Evolutionary conservation across 2,113 vertebrate genomes (phyloP).

Genomic region (Hemibates koningsi): DNA sequence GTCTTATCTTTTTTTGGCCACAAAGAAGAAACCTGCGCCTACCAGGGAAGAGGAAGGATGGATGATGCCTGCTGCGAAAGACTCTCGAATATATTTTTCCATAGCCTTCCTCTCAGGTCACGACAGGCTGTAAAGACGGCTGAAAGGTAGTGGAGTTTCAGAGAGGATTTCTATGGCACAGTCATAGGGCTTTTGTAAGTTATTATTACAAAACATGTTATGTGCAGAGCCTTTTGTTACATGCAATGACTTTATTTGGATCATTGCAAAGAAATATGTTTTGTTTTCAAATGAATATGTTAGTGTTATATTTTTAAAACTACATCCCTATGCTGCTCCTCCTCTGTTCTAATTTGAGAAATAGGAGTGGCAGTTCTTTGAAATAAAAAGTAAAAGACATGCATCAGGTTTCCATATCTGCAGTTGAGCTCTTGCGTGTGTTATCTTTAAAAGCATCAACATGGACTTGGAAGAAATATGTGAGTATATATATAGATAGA

Average conservation of each 20-base stretch:
- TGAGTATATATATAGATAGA: fast-evolving
- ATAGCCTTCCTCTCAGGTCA: too few relatives aligned
- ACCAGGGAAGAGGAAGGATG: too few relatives aligned
- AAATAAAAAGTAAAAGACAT: background rate
- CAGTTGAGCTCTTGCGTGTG: background rate
- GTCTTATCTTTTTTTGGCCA: too few relatives aligned
- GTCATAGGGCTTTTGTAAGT: too few relatives aligned
- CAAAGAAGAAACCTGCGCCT: too few relatives aligned
- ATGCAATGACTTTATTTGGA: too few relatives aligned
- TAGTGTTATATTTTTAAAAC: background rate
- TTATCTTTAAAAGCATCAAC: background rate
- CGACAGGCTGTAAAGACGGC: too few relatives aligned
- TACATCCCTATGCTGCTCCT: background rate
- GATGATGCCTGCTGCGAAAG: too few relatives aligned
- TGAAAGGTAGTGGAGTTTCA: too few relatives aligned
- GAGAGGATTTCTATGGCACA: too few relatives aligned
- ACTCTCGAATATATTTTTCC: too few relatives aligned
- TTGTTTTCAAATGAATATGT: background rate
- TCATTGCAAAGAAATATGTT: fast-evolving
- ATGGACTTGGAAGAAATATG: background rate
- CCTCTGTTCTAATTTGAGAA: background rate
- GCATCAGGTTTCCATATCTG: fast-evolving
- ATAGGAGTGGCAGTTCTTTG: background rate
- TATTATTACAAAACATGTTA: background rate
- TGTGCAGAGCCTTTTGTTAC: too few relatives aligned